Evolutionary conservation across 2,797 vertebrate genomes (phyloP).

Genomic region (Gymnodraco acuticeps): DNA sequence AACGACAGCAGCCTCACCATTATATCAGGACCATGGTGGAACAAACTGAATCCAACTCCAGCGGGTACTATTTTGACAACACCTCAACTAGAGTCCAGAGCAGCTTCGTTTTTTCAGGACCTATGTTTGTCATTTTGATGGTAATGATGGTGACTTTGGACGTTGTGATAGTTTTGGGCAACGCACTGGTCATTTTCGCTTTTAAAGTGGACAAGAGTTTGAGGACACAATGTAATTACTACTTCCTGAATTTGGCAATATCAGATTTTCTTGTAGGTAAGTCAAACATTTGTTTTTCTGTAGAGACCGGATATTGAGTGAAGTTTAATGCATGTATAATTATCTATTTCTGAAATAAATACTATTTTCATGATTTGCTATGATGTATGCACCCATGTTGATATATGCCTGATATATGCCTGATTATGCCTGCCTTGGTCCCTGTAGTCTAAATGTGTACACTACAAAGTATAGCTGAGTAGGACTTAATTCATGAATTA

Average conservation of each 20-base stretch:
- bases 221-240: slow-evolving; percentile 91
- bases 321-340: background rate
- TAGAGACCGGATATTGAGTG: background rate
- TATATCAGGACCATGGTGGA: slow-evolving; percentile 59
- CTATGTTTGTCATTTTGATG: slow-evolving; percentile 79
- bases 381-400: background rate
- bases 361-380: background rate
- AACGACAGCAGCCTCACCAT: slow-evolving; percentile 1
- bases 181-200: slow-evolving; percentile 89
- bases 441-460: background rate
- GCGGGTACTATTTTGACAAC: slow-evolving; percentile 62
- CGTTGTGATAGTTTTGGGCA: slow-evolving; percentile 88
- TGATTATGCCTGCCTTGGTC: background rate
- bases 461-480: background rate
- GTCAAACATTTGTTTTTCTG: slow-evolving; percentile 16
- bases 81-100: slow-evolving; percentile 65
- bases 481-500: background rate
- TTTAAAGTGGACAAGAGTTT: slow-evolving; percentile 92
- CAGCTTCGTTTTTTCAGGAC: slow-evolving; percentile 71
- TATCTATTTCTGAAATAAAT: background rate
- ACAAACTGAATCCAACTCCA: slow-evolving; percentile 70
- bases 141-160: slow-evolving; percentile 88
- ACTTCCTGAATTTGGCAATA: slow-evolving; percentile 93
- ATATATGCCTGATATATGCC: background rate
- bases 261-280: slow-evolving; percentile 92